Base-by-base conservation (phyloP, 2,888 invertebrate species). In the Drosophila mayaguana region DNA sequence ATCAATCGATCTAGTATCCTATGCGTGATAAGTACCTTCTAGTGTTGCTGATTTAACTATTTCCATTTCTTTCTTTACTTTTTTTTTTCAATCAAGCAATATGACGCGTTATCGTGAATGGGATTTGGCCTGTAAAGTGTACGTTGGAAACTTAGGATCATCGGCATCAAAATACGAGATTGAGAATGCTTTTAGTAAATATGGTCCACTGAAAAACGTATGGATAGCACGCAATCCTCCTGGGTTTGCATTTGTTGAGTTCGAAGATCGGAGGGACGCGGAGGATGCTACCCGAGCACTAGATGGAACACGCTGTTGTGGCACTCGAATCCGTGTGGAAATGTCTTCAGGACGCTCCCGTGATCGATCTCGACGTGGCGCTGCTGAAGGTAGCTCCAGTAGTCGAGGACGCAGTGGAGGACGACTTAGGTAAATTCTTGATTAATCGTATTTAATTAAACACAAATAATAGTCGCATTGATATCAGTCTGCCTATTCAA, bases 191-290 rank as follows among this genome's bases (percentile, higher is more conserved):
- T 97, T 97, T 92, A 94, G 95, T 81, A 96, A 97, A 93, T 97
- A 96, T 92, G 97, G 97, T 2, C 96, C 96, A 4, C 93, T 97
- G 72, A 94, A 96, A 80, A 97, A 97, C 93, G 97, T 97, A 8
- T 98, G 97, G 97, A 97, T 98, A 16, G 97, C 97, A 0, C 94
- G 97, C 88, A 97, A 97, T 92, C 97, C 97, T 57, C 97, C 97
- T 20, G 97, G 97, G 28, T 97, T 97, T 93, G 97, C 97, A 0
- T 97, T 97, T 92, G 96, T 97, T 25, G 97, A 97, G 92, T 97
- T 96, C 91, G 97, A 97, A 92, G 97, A 97, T 91, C 95, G 96
- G 34, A 93, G 97, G 64, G 97, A 97, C 92, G 97, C 97, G 3
- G 96, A 97, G 92, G 97, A 97, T 93, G 96, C 97, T 70, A 96